Base-by-base conservation (phyloP, 1,140 invertebrate genomes). In the Aphaenogaster floridana region DNA sequence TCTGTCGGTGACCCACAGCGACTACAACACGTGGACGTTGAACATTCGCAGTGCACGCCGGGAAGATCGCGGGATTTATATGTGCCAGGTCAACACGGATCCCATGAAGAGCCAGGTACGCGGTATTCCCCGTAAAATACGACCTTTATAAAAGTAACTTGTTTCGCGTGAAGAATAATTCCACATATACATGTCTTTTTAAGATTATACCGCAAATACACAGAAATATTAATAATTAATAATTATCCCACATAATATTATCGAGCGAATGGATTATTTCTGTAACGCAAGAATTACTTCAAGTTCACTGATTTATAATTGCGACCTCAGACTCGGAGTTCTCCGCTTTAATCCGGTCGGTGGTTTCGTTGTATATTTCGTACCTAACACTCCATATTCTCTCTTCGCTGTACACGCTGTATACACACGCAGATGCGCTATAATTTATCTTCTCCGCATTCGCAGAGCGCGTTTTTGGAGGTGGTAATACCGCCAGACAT, bases 21-120 rank as follows among this genome's bases (percentile, higher is more conserved):
- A 98, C 95, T 97, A 96, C 96, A 97, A 98, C 92, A 98, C 98
- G 89, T 98, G 98, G 98, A 98, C 98, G 61, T 96, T 99, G 74
- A 97, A 97, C 94, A 98, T 99, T 91, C 96, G 97, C 88, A 96
- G 97, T 88, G 98, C 98, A 59, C 97, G 97, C 92, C 96, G 97
- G 91, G 97, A 98, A 92, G 98, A 99, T 95, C 96, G 97, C 61
- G 98, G 98, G 86, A 97, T 97, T 92, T 98, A 98, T 93, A 99
- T 98, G 97, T 99, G 98, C 96, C 98, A 99, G 96, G 97, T 99
- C 92, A 98, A 99, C 94, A 98, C 98, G 86, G 97, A 99, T 95
- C 98, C 98, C 17, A 98, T 99, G 98, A 98, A 98, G 95, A 98
- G 97, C 96, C 98, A 98, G 97, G 98, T 98, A 90, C 13, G 45